Evolutionary conservation across 2,888 invertebrate species (phyloP), one percentile per base, ranked within the genome.

Genomic region (Polylopha cassiicola): DNA sequence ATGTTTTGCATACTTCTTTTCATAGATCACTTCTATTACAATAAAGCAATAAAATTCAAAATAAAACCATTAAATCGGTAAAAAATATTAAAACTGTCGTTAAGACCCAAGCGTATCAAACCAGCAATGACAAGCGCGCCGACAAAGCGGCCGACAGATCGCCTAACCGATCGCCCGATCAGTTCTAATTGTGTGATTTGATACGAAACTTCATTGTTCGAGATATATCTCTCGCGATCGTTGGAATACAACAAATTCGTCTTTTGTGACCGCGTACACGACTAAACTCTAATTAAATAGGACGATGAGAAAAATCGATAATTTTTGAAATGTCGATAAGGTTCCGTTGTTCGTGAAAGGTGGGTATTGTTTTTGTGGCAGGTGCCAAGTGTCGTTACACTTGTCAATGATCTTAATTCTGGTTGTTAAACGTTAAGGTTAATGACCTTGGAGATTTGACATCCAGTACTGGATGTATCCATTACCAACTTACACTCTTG

Each of bases 131-230:
- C 73, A 72, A 64, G 68, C 55, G 38, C 55, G 69, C 80, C 82
- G 84, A 79, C 82, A 81, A 81, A 82, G 81, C 71, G 54, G n/a
- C 74, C 73, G 73, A 53, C 70, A 54, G 56, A 51, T 63, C 62
- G 66, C 62, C 73, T 72, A 66, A 56, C n/a, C n/a, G 39, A 18
- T 28, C 29, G 34, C 28, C 65, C 74, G 80, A 80, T 82, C 81
- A 74, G 64, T 74, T 80, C 74, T 85, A 85, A 85, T 85, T 84
- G 85, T 85, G 75, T 75, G 84, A 80, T 80, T 80, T 76, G 84
- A 84, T 82, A 80, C 78, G 68, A 80, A 81, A 82, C 79, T 73
- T 70, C 78, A 75, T 82, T 84, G 84, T 84, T 75, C 71, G 62
- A 68, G 64, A 67, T 69, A 76, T 77, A 78, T 73, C 76, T 80